Evolutionary conservation across 2,888 invertebrate species (phyloP).

Genomic region (Acleris emargana): DNA sequence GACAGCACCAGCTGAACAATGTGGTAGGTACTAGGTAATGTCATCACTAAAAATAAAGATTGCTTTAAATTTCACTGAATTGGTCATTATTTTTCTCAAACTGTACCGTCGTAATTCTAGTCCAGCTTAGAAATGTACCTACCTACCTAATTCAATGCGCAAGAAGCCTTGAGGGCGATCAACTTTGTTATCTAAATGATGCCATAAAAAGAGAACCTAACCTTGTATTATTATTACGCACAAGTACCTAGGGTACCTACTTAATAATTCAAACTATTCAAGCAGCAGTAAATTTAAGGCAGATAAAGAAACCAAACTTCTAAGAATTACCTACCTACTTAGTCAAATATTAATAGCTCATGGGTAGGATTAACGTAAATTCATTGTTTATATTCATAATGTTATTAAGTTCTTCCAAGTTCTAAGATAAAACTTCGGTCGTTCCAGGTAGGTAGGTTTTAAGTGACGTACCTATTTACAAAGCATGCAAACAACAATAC

Average conservation of each 20-base stretch:
- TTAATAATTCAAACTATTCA: neutral
- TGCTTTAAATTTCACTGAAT: neutral
- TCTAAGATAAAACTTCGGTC: conserved; percentile 1
- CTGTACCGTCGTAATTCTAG: neutral
- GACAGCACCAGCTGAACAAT: no score
- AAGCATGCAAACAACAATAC: conserved; percentile 24
- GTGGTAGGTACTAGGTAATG: no score
- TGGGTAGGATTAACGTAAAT: neutral
- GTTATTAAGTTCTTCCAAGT: neutral
- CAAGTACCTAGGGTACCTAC: conserved; percentile 1
- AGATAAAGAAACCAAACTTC: neutral
- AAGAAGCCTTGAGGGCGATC: conserved; percentile 16
- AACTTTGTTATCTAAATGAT: conserved; percentile 18
- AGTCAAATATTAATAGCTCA: neutral
- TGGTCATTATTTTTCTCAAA: neutral
- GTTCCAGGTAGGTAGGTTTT: neutral
- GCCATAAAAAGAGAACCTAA: conserved; percentile 15
- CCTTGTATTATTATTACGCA: conserved; percentile 22
- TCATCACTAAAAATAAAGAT: no score
- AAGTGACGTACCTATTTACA: neutral
- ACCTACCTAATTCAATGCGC: neutral
- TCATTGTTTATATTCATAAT: neutral
- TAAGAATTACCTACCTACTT: neutral
- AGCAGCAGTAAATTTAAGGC: neutral
- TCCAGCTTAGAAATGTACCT: neutral